A percentile compares a stretch with the other conserved stretches of the same genome.
phyloP scores from a whole-genome alignment of 2,113 vertebrate genomes.

The Donacobius atricapilla region DNA sequence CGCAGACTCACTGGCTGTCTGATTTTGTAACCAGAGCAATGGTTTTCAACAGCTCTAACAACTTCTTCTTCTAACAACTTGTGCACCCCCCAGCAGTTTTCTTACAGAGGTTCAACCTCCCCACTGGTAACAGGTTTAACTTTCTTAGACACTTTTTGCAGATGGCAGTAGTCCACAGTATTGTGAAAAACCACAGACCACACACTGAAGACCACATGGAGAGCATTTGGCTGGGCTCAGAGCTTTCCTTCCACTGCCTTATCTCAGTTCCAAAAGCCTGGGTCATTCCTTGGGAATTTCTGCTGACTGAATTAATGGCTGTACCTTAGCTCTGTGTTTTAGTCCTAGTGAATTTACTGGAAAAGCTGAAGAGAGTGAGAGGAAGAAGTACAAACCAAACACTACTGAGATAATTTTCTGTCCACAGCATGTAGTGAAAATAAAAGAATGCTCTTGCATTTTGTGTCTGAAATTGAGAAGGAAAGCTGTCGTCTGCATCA shows the following conservation, averaged over 20 bases:
- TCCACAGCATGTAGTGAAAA: background rate
- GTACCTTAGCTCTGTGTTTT: background rate
- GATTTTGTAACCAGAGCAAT: background rate
- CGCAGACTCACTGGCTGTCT: background rate
- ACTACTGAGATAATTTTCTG: background rate
- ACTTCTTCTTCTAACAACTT: background rate
- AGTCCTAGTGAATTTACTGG: background rate
- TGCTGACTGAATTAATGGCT: background rate
- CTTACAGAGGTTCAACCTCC: background rate
- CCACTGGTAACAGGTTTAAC: background rate
- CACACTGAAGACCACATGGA: accelerated
- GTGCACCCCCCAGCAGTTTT: background rate
- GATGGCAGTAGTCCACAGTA: background rate
- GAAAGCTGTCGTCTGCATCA: background rate
- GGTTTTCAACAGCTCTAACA: background rate
- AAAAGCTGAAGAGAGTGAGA: background rate
- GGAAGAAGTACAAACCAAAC: background rate
- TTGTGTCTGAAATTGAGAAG: background rate
- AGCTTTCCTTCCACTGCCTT: background rate
- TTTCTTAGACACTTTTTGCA: background rate
- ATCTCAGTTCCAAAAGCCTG: background rate
- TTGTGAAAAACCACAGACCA: background rate
- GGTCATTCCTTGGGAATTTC: background rate
- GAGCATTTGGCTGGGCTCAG: background rate
- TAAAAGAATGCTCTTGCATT: background rate